A percentile compares a stretch with the other conserved stretches of the same genome.
phyloP scores from a whole-genome alignment of 2,797 vertebrate genomes.

The Notolabrus celidotus region DNA sequence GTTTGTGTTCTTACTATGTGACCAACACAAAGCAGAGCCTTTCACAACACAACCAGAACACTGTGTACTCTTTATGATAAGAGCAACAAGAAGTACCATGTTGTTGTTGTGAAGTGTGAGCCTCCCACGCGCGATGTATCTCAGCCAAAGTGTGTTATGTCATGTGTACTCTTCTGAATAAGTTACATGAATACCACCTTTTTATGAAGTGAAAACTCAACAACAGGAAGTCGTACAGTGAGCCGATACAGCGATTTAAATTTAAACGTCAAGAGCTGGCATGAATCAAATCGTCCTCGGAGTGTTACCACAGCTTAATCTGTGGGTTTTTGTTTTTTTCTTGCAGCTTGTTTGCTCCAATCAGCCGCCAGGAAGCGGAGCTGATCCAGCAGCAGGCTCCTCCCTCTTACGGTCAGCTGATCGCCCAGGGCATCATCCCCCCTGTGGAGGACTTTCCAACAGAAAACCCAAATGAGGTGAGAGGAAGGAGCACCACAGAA shows the following conservation, averaged over 20 bases:
- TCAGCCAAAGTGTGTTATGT: background rate
- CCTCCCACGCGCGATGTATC: background rate
- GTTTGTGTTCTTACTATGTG: too few relatives aligned
- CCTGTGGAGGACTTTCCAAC: constrained; percentile 95
- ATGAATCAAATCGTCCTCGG: background rate
- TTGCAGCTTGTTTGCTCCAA: constrained; percentile 90
- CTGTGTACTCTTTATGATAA: background rate
- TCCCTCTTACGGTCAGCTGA: constrained; percentile 94
- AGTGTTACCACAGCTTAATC: background rate
- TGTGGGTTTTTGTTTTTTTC: background rate
- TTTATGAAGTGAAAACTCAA: background rate
- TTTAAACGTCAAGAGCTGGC: too few relatives aligned
- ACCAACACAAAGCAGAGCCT: constrained; percentile 18
- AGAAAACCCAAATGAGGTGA: constrained; percentile 92
- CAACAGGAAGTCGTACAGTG: background rate
- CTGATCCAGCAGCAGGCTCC: constrained; percentile 93
- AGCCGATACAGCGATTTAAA: too few relatives aligned
- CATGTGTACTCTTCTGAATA: background rate
- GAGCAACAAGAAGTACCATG: background rate
- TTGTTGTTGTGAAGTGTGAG: constrained; percentile 9
- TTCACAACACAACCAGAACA: constrained; percentile 14
- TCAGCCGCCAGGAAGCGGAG: constrained; percentile 91
- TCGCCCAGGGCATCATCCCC: constrained; percentile 93
- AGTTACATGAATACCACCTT: background rate
- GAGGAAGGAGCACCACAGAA: constrained; percentile 10